These are phyloP conservation scores for Dastarcus helophoroides DNA, from an alignment of 2,888 invertebrate genomes.

Conservation along the genomic window DNA sequence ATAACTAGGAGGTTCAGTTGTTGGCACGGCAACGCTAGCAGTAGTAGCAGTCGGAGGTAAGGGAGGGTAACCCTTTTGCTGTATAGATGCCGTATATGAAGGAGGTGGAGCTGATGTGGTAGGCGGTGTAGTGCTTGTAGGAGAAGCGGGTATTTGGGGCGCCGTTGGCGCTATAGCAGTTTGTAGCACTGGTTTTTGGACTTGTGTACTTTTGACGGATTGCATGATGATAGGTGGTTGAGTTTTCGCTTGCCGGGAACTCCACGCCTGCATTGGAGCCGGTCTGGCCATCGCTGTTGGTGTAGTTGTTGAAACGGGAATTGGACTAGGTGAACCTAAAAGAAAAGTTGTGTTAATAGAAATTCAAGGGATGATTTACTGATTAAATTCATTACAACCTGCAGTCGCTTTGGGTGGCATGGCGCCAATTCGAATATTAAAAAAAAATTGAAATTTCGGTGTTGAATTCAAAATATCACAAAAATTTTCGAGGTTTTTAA, in stretches of 20 bases:
- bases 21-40: slow-evolving; percentile 47
- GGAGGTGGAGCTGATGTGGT: slow-evolving; percentile 50
- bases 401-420: no score
- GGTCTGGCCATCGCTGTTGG: slow-evolving; percentile 61
- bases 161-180: slow-evolving; percentile 89
- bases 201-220: slow-evolving; percentile 90
- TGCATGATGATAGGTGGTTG: slow-evolving; percentile 95
- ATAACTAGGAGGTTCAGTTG: slow-evolving; percentile 85
- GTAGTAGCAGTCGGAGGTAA: slow-evolving; percentile 24
- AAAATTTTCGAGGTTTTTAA: no score
- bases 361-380: no score
- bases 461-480: no score
- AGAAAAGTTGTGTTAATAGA: no score
- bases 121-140: slow-evolving; percentile 39
- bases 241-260: slow-evolving; percentile 75
- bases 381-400: no score
- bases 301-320: slow-evolving; percentile 50
- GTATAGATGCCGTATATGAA: slow-evolving; percentile 69
- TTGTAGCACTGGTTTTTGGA: slow-evolving; percentile 88
- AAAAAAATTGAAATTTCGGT: no score
- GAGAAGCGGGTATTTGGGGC: slow-evolving; percentile 49
- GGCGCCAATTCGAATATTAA: no score
- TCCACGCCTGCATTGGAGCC: slow-evolving; percentile 74
- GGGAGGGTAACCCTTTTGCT: slow-evolving; percentile 51
- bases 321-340: slow-evolving; percentile 67